Evolutionary conservation across 1,140 invertebrate species (phyloP), one percentile per base, ranked within the genome.

Genomic region (Eueides isabella): DNA sequence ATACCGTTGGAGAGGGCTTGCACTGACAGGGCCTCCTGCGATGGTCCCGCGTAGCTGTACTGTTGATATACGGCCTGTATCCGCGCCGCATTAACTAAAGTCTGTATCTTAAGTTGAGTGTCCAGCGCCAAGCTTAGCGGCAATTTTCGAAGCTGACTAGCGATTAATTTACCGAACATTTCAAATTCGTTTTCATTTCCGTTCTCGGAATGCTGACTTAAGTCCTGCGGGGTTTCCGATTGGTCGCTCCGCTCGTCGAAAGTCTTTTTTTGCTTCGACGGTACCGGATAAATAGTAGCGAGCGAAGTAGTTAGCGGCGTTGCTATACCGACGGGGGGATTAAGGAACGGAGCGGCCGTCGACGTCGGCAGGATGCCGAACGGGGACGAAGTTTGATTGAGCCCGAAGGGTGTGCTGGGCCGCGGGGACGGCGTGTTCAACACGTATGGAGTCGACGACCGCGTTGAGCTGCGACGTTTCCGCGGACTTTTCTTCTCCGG

Each of bases 61-160:
- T 93, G 90, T 69, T 93, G 91, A 72, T 93, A 93, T 0, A 92
- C 91, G 30, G 91, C 91, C 74, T 93, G 91, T 71, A 93, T 93
- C 55, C 92, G 80, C 19, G 91, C 92, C 30, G 91, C 92, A 67
- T 92, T 92, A 38, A 93, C 91, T 48, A 93, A 76, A 9, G 91
- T 93, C 77, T 93, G 92, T 75, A 93, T 92, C 76, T 92, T 92
- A 30, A 93, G 73, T 61, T 93, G 92, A 23, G 91, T 92, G 67
- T 92, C 91, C 72, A 93, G 70, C 23, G 92, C 92, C 71, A 93
- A 78, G 68, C 91, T 92, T 9, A 93, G 76, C 14, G 92, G 92
- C 80, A 93, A 71, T 71, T 91, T 93, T 69, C 91, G 77, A 35
- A 93, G 75, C 73, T 93, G 92, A 74, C 88, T 91, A 16, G 92